Evolutionary conservation across 2,888 invertebrate genomes (phyloP).

Genomic region (Lysandra coridon): DNA sequence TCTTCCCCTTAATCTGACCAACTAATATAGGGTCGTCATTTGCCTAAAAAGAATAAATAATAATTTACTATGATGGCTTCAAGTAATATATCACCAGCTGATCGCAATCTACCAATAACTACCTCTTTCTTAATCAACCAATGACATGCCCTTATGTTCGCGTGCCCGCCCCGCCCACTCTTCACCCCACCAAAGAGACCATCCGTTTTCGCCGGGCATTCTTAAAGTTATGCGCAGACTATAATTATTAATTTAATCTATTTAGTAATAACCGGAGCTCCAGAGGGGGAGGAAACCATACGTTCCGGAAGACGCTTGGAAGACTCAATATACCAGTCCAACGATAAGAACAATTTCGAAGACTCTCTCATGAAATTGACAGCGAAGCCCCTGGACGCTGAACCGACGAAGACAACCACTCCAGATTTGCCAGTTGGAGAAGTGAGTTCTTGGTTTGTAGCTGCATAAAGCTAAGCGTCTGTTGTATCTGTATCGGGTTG

Average conservation of each 20-base stretch:
- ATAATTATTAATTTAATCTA: background rate
- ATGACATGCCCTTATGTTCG: too few species aligned
- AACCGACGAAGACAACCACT: slow-evolving; percentile 31
- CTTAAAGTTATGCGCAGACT: background rate
- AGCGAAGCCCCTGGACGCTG: slow-evolving; percentile 47
- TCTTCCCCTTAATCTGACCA: too few species aligned
- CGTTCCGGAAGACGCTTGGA: slow-evolving; percentile 57
- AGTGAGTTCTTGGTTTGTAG: slow-evolving; percentile 26
- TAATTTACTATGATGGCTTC: too few species aligned
- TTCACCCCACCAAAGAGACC: too few species aligned
- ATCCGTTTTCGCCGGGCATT: too few species aligned
- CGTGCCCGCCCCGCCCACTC: too few species aligned
- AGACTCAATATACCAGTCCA: slow-evolving; percentile 56
- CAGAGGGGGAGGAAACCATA: slow-evolving; percentile 44
- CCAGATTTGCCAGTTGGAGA: slow-evolving; percentile 33
- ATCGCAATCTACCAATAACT: too few species aligned
- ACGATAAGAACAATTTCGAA: slow-evolving; percentile 58
- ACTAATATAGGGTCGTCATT: too few species aligned
- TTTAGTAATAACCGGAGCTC: slow-evolving; percentile 48
- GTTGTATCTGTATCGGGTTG: too few species aligned
- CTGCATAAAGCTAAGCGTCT: background rate
- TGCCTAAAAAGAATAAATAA: too few species aligned
- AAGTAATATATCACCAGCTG: too few species aligned
- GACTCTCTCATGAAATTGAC: slow-evolving; percentile 63
- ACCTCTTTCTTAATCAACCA: too few species aligned